A percentile compares a stretch with the other conserved stretches of the same genome.
Conservation (phyloP, 2,888 invertebrate species). For the Meiosimyza platycephala region DNA sequence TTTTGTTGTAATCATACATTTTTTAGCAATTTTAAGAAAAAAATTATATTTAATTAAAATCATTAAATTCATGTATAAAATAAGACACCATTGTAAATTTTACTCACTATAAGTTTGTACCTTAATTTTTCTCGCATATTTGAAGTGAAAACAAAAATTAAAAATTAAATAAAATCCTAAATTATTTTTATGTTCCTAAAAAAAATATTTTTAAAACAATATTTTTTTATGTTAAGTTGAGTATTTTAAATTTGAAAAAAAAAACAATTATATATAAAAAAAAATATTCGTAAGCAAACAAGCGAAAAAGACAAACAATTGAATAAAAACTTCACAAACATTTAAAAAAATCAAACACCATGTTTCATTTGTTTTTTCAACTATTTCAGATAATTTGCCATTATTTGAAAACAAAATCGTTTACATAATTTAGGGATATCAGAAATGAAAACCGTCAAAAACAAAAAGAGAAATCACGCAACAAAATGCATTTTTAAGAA, state of each 20-base stretch:
- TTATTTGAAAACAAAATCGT: no score
- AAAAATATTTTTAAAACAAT: conserved; percentile 21
- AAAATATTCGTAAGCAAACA: conserved; percentile 27
- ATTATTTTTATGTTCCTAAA: conserved; percentile 39
- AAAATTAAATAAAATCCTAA: conserved; percentile 23
- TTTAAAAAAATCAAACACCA: conserved; percentile 14
- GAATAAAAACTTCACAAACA: conserved; percentile 28
- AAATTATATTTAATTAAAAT: no score
- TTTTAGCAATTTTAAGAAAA: no score
- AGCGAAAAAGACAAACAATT: conserved; percentile 28
- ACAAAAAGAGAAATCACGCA: no score
- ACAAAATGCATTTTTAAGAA: no score
- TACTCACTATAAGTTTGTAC: conserved; percentile 10
- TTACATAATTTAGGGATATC: no score
- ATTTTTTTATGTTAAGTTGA: conserved; percentile 34
- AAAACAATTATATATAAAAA: conserved; percentile 40
- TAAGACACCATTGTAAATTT: neutral
- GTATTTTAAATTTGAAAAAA: conserved; percentile 35
- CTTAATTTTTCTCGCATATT: neutral
- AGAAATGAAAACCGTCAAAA: no score
- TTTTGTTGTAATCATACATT: no score
- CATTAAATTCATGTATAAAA: no score
- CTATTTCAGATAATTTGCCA: no score
- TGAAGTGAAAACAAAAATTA: conserved; percentile 3
- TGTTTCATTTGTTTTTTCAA: no score